Percentiles rank a stretch among this genome's conserved stretches.
Evolutionary conservation across 2,888 invertebrate species (phyloP).

Genomic region (Cerastis leucographa): DNA sequence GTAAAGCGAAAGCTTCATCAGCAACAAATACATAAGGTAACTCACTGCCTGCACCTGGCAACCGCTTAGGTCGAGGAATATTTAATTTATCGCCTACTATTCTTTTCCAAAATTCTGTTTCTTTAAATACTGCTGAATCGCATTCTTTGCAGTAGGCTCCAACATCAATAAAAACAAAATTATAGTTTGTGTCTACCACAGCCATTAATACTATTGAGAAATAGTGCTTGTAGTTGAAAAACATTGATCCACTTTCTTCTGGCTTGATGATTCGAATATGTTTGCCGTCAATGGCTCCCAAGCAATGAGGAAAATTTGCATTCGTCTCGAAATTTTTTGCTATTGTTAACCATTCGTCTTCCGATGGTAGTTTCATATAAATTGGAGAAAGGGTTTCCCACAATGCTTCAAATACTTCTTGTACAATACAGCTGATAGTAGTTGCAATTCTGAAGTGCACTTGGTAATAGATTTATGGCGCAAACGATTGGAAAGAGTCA

Average conservation of each 20-base stretch:
- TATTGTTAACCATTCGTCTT: constrained; percentile 49
- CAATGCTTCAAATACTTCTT: neutral
- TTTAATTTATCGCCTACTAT: constrained; percentile 51
- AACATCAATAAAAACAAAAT: constrained; percentile 62
- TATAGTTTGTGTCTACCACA: constrained; percentile 59
- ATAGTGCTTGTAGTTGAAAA: constrained; percentile 26
- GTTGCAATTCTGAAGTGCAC: constrained; percentile 7
- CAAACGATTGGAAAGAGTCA: neutral
- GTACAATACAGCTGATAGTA: constrained; percentile 12
- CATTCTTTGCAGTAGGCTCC: constrained; percentile 66
- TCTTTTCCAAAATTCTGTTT: constrained; percentile 59
- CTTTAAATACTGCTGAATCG: too few relatives aligned
- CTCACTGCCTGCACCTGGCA: constrained; percentile 33
- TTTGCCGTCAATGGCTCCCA: constrained; percentile 66
- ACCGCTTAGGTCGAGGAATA: constrained; percentile 48
- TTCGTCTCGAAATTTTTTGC: constrained; percentile 41
- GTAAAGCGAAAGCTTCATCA: constrained; percentile 64
- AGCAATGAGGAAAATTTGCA: constrained; percentile 43
- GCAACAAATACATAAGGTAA: constrained; percentile 64
- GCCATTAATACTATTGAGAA: constrained; percentile 34
- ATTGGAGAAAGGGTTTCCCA: too few relatives aligned
- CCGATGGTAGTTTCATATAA: constrained; percentile 54
- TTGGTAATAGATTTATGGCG: neutral
- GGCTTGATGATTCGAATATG: constrained; percentile 62
- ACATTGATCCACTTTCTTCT: constrained; percentile 45